phyloP scores from a whole-genome alignment of 1,140 invertebrate species.

The Papilio aristodemus region DNA sequence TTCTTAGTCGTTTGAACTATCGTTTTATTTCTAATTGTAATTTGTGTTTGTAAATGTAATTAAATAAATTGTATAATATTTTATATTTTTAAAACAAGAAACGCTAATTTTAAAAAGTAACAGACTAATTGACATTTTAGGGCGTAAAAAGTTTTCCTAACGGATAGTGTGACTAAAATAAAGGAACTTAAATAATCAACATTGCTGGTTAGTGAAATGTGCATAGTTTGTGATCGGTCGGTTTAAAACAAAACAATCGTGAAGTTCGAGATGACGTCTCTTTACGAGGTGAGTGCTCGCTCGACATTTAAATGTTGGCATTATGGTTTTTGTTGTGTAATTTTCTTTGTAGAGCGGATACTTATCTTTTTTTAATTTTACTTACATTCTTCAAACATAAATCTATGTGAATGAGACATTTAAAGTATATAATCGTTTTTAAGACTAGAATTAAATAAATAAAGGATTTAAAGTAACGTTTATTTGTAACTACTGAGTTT shows the following conservation, averaged over 20 bases:
- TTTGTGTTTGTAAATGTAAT: neutral
- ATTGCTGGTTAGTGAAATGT: slow-evolving; percentile 52
- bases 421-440: neutral
- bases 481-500: neutral
- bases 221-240: slow-evolving; percentile 52
- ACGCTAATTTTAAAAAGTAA: neutral
- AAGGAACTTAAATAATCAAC: slow-evolving; percentile 24
- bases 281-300: slow-evolving; percentile 75
- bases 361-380: slow-evolving; percentile 36
- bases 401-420: neutral
- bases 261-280: slow-evolving; percentile 66
- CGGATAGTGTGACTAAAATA: neutral
- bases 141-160: neutral
- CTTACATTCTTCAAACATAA: slow-evolving; percentile 29
- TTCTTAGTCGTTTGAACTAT: neutral
- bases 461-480: neutral
- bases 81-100: neutral
- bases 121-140: neutral
- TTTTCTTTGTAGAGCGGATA: slow-evolving; percentile 33
- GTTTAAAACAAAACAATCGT: slow-evolving; percentile 53
- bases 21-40: neutral
- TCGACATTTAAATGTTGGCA: slow-evolving; percentile 66
- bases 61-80: neutral
- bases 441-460: neutral
- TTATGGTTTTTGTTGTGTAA: slow-evolving; percentile 69